A percentile compares a stretch with the other conserved stretches of the same genome.
Conservation (phyloP, 2,888 invertebrate genomes). For the Oscheius myriophilus region DNA sequence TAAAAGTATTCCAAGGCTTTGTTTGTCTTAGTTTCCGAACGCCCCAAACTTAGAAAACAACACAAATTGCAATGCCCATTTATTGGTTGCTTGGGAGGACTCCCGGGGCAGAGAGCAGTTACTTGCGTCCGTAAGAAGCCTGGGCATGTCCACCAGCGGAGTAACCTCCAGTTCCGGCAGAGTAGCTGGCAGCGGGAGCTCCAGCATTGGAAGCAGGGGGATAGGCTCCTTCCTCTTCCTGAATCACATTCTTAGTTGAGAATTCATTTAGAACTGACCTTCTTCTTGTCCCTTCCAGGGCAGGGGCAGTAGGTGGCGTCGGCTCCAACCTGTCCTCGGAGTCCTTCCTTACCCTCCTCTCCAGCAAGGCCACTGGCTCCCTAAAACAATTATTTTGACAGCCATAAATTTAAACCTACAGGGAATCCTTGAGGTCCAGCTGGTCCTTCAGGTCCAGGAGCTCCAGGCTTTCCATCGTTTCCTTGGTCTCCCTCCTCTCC, state of each 20-base stretch:
- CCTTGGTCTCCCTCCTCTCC: constrained; percentile 58
- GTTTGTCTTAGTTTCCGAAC: too few species aligned
- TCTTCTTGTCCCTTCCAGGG: constrained; percentile 43
- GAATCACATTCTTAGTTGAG: background rate
- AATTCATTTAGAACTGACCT: background rate
- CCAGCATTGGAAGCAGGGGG: constrained; percentile 37
- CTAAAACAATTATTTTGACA: constrained; percentile 24
- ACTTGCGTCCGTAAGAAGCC: constrained; percentile 21
- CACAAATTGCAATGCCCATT: too few species aligned
- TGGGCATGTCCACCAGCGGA: constrained; percentile 39
- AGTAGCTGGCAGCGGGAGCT: constrained; percentile 52
- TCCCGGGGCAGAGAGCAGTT: background rate
- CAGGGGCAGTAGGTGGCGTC: constrained; percentile 59
- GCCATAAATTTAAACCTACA: constrained; percentile 8
- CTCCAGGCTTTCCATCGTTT: constrained; percentile 48
- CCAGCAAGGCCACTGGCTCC: constrained; percentile 54
- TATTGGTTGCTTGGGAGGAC: background rate
- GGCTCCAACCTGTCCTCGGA: constrained; percentile 39
- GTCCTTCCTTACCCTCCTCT: constrained; percentile 54
- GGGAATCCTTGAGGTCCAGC: constrained; percentile 51
- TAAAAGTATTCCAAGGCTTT: too few species aligned
- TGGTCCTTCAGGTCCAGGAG: constrained; percentile 51
- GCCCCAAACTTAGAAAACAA: too few species aligned
- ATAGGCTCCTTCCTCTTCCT: constrained; percentile 2
- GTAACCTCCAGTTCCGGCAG: constrained; percentile 58